These are phyloP conservation scores for Tragopan temminckii DNA, from an alignment of 2,797 vertebrate genomes.

Conservation along the genomic window DNA sequence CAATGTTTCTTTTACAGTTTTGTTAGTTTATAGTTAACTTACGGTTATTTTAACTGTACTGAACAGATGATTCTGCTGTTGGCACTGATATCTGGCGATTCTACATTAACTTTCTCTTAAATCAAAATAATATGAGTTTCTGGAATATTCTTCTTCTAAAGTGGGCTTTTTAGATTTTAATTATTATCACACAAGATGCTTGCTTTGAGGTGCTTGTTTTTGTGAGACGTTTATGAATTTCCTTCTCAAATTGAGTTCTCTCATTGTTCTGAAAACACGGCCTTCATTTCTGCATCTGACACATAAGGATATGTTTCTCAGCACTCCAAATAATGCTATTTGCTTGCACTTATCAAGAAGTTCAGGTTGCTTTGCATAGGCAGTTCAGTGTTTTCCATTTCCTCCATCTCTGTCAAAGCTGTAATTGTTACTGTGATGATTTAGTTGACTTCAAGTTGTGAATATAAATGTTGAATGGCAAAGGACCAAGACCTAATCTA, in stretches of 20 bases:
- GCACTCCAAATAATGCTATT: background rate
- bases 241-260: background rate
- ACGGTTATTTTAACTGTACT: background rate
- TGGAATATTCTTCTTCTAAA: background rate
- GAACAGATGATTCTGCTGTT: background rate
- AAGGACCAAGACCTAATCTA: background rate
- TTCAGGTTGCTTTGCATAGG: background rate
- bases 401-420: background rate
- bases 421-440: background rate
- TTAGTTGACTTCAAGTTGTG: slow-evolving; percentile 2
- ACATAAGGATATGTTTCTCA: background rate
- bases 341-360: background rate
- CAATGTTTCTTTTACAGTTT: background rate
- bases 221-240: background rate
- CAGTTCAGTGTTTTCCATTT: background rate
- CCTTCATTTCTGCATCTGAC: background rate
- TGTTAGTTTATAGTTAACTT: background rate
- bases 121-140: background rate
- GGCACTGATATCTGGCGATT: background rate
- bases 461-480: background rate
- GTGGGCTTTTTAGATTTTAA: background rate
- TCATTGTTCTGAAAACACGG: background rate
- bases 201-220: background rate
- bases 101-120: background rate
- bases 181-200: background rate